These are phyloP conservation scores for Jacana jacana DNA, from an alignment of 2,113 vertebrate genomes.

Conservation along the genomic window DNA sequence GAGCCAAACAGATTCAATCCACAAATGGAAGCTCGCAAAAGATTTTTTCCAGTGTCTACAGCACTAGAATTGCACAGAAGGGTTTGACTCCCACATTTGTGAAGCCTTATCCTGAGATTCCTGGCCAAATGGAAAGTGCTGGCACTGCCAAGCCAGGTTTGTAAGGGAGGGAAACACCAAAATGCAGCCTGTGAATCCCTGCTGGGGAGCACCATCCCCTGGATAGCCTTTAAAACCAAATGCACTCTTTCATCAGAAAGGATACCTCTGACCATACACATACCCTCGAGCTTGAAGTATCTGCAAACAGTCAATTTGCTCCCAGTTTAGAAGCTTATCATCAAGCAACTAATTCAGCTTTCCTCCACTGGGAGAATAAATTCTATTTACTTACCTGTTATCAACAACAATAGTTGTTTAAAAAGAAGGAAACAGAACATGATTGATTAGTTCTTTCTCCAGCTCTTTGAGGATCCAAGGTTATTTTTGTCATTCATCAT, in stretches of 20 bases:
- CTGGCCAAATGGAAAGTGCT: neutral
- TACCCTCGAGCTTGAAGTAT: neutral
- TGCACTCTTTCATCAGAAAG: neutral
- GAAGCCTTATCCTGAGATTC: neutral
- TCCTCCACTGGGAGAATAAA: slow-evolving; percentile 27
- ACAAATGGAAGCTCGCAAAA: neutral
- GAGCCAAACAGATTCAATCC: neutral
- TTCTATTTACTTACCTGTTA: slow-evolving; percentile 58
- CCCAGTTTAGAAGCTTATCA: slow-evolving; percentile 5
- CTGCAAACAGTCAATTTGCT: slow-evolving; percentile 20
- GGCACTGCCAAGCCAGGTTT: neutral
- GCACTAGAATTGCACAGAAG: neutral
- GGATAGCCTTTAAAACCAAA: neutral
- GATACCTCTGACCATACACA: neutral
- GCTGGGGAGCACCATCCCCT: neutral
- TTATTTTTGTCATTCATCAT: slow-evolving; percentile 47
- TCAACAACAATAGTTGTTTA: slow-evolving; percentile 26
- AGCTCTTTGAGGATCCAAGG: slow-evolving; percentile 15
- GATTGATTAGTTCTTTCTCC: slow-evolving; percentile 39
- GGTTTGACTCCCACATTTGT: neutral
- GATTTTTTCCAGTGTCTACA: neutral
- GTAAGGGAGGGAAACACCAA: neutral
- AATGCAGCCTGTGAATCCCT: neutral
- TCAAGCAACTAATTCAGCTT: slow-evolving; percentile 30
- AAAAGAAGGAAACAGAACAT: neutral